phyloP scores from a whole-genome alignment of 1,140 invertebrate genomes.

The Euura lappo region DNA sequence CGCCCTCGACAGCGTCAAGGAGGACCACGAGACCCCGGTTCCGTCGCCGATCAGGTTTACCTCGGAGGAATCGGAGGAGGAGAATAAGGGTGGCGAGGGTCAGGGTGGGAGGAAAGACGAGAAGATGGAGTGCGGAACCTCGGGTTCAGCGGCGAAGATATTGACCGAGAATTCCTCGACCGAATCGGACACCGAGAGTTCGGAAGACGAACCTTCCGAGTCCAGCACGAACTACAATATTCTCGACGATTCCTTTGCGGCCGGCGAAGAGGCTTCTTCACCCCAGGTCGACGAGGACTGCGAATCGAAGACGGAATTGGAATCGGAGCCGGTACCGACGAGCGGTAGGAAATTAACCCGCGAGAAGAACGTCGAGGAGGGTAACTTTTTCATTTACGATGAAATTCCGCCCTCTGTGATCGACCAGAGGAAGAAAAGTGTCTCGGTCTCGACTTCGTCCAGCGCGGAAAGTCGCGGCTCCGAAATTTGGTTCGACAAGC shows the following conservation, averaged over 20 bases:
- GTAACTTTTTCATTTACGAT: neutral
- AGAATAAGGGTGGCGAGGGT: constrained; percentile 9
- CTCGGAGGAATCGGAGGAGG: constrained; percentile 11
- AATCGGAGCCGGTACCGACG: neutral
- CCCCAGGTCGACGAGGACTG: neutral
- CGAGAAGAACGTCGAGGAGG: neutral
- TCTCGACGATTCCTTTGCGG: constrained; percentile 25
- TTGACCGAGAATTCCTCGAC: constrained; percentile 42
- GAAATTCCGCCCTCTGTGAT: neutral
- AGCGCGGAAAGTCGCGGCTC: neutral
- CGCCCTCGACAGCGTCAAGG: constrained; percentile 63
- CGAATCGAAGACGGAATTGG: neutral
- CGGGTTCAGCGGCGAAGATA: neutral
- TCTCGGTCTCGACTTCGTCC: neutral
- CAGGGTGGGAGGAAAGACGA: constrained; percentile 3
- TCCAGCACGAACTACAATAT: constrained; percentile 46
- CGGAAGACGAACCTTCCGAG: constrained; percentile 42
- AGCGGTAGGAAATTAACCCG: neutral
- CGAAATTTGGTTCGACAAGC: neutral
- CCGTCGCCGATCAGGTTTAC: constrained; percentile 41
- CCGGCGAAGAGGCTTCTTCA: neutral
- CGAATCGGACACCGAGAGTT: constrained; percentile 48
- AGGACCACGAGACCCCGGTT: constrained; percentile 60
- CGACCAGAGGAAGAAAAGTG: neutral
- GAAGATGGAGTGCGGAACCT: constrained; percentile 17